Conservation (phyloP, 1,140 invertebrate genomes). For the Asbolus verrucosus region DNA sequence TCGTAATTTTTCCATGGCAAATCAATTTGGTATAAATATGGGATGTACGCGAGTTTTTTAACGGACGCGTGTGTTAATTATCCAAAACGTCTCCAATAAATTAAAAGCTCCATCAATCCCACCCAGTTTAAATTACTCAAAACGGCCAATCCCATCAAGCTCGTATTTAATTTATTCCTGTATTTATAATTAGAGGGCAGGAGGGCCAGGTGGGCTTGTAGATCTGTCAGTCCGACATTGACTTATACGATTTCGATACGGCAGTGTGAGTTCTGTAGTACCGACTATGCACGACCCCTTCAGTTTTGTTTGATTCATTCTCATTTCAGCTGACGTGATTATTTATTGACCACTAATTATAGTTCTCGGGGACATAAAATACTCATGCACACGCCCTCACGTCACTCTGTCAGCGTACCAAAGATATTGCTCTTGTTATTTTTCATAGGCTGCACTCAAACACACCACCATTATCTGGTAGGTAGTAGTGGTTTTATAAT, state of each 20-base stretch:
- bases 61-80: conserved; percentile 14
- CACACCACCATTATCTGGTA: conserved; percentile 32
- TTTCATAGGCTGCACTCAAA: conserved; percentile 26
- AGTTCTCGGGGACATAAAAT: conserved; percentile 60
- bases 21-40: neutral
- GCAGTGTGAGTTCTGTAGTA: conserved; percentile 54
- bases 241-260: conserved; percentile 53
- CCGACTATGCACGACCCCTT: conserved; percentile 29
- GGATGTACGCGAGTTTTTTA: conserved; percentile 5
- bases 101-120: conserved; percentile 15
- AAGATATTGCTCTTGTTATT: conserved; percentile 37
- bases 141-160: conserved; percentile 33
- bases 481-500: conserved; percentile 30
- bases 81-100: conserved; percentile 11
- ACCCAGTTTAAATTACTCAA: conserved; percentile 13
- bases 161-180: conserved; percentile 52
- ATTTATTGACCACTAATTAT: conserved; percentile 62
- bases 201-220: conserved; percentile 54
- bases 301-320: conserved; percentile 58
- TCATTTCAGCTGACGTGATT: conserved; percentile 59
- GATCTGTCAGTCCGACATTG: conserved; percentile 54
- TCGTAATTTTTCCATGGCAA: neutral
- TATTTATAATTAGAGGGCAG: conserved; percentile 54
- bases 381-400: conserved; percentile 54
- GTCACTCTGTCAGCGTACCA: conserved; percentile 47